These are phyloP conservation scores for Lepidurus packardi DNA, from an alignment of 1,140 invertebrate genomes.

Conservation along the genomic window DNA sequence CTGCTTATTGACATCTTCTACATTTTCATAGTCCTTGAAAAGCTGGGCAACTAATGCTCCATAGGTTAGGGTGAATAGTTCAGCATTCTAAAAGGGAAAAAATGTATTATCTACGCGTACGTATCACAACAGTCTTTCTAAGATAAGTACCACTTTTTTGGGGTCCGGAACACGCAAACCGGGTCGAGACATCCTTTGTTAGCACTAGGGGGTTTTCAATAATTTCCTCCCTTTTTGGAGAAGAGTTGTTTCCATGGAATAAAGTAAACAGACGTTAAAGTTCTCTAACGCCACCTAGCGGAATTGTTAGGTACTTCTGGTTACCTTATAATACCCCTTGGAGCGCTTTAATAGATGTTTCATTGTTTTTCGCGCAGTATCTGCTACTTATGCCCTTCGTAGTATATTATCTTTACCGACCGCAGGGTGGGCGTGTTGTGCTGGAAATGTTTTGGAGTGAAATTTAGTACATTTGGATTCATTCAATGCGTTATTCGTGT, in stretches of 20 bases:
- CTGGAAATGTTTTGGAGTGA: constrained; percentile 15
- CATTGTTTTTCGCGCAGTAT: background rate
- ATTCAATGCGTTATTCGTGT: background rate
- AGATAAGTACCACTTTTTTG: constrained; percentile 56
- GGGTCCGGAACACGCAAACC: constrained; percentile 53
- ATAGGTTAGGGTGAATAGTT: constrained; percentile 95
- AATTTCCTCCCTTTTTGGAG: background rate
- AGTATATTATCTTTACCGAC: background rate
- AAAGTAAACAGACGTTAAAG: background rate
- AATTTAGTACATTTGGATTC: background rate
- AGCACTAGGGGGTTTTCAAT: background rate
- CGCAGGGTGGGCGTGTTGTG: constrained; percentile 20
- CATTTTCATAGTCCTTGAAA: constrained; percentile 93
- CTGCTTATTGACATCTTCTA: constrained; percentile 93
- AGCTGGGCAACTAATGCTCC: constrained; percentile 94
- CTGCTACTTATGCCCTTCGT: background rate
- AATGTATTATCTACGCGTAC: constrained; percentile 33
- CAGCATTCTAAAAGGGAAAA: constrained; percentile 71
- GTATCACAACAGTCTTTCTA: background rate
- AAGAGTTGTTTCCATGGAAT: background rate
- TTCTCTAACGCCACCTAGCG: background rate
- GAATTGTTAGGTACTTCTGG: background rate
- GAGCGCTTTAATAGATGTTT: constrained; percentile 5
- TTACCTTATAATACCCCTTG: constrained; percentile 3
- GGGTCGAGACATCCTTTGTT: constrained; percentile 53